Base-by-base conservation (phyloP, 1,140 invertebrate species). In the Aphis gossypii region DNA sequence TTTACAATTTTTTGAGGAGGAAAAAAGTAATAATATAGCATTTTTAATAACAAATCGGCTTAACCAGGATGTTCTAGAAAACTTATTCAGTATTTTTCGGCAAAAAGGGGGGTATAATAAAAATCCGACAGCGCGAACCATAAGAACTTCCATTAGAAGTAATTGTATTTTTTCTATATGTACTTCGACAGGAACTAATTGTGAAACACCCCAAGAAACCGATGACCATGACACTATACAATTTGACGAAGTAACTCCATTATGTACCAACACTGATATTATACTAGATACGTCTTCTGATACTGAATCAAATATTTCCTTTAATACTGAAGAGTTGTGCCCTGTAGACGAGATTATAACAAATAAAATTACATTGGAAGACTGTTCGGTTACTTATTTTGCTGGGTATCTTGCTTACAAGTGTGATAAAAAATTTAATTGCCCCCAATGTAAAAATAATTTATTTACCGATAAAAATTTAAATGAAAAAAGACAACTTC, bases 401-500 rank as follows among this genome's bases (percentile, higher is more conserved):
- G 20, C 83, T 44, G 41, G 21, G 23, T 44, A 84, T 48, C 46
- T 48, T 48, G 46, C 46, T 48, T 48, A 48, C 35, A 83, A 83
- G 35, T 48, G 46, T 48, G 18, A 20, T 83, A 41, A 83, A 83
- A 38, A 83, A 83, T 83, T 38, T 83, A 38, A 83, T 83, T 83
- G 82, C 35, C 46, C 41, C 82, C 35, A 83, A 11, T 83, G 82
- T 83, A 1, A 83, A 83, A 83, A 83, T 83, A 83, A 83, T 38
- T 83, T 83, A 83, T 83, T 83, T 38, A 83, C 82, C 11, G 35
- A 83, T 83, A 38, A 83, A 83, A n/a, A n/a, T n/a, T n/a, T n/a
- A n/a, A n/a, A n/a, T n/a, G n/a, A 83, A 83, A 83, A 83, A 83
- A 83, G 35, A 83, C 76, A 83, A 83, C 35, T 83, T 38, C 35